These are phyloP conservation scores for Epinotia demarniana DNA, from an alignment of 2,888 invertebrate species.

Conservation along the genomic window DNA sequence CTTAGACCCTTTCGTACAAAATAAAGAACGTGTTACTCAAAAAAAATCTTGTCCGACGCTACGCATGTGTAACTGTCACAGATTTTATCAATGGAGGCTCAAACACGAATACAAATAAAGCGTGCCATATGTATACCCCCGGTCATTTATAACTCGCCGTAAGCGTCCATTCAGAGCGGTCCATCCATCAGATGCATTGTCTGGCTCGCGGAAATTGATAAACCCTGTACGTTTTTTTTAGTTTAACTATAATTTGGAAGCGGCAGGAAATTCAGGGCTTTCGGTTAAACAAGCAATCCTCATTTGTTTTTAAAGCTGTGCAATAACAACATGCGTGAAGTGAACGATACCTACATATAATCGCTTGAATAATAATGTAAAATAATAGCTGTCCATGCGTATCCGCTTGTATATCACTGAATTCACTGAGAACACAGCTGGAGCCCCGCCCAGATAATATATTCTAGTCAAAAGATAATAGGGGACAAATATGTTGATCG, in stretches of 20 bases:
- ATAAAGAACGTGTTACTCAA: not conserved
- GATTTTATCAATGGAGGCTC: slow-evolving; percentile 32
- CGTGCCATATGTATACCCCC: slow-evolving; percentile 46
- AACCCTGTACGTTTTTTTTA: slow-evolving; percentile 48
- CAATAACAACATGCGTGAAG: no score
- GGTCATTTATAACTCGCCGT: slow-evolving; percentile 63
- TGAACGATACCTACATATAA: no score
- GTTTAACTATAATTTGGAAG: slow-evolving; percentile 32
- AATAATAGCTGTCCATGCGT: no score
- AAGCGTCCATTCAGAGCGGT: slow-evolving; percentile 56
- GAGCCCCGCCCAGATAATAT: no score
- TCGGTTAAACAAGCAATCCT: no score
- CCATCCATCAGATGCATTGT: slow-evolving; percentile 65
- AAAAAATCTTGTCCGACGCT: not conserved
- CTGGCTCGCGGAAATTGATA: slow-evolving; percentile 54
- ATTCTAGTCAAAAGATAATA: no score
- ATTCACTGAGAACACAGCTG: no score
- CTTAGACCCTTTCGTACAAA: not conserved
- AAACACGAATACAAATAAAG: slow-evolving; percentile 38
- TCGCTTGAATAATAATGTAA: no score
- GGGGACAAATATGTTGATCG: no score
- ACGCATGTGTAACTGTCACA: slow-evolving; percentile 23
- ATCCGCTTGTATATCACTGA: no score
- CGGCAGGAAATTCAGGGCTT: not conserved
- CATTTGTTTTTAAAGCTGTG: no score